These are phyloP conservation scores for Mamestra configurata DNA, from an alignment of 1,140 invertebrate genomes.

Conservation along the genomic window DNA sequence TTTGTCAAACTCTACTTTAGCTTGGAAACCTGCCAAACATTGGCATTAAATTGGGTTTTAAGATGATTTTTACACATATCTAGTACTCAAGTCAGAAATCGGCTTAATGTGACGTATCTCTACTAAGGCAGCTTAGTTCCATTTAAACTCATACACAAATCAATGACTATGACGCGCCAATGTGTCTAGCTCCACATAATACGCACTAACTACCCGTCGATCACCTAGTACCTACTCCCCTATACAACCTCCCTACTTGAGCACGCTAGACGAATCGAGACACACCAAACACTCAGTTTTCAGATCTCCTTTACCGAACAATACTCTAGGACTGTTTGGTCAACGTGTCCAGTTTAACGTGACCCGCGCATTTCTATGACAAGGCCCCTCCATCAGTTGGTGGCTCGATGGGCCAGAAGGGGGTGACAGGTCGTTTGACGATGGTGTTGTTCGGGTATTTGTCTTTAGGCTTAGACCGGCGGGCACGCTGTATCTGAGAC, in stretches of 20 bases:
- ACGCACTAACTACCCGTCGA: neutral
- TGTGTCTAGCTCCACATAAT: neutral
- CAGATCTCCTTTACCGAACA: slow-evolving; percentile 55
- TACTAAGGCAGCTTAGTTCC: too few relatives aligned
- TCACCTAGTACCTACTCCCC: neutral
- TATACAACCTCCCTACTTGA: neutral
- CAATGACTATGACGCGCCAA: too few relatives aligned
- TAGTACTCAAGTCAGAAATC: too few relatives aligned
- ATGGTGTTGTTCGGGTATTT: slow-evolving; percentile 74
- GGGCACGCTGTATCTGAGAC: slow-evolving; percentile 80
- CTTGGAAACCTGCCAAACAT: too few relatives aligned
- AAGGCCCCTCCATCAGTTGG: slow-evolving; percentile 47
- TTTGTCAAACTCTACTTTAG: too few relatives aligned
- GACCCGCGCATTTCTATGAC: slow-evolving; percentile 60
- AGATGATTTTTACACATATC: too few relatives aligned
- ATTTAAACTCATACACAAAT: too few relatives aligned
- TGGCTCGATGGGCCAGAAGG: slow-evolving; percentile 31
- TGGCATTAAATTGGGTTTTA: too few relatives aligned
- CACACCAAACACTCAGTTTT: slow-evolving; percentile 55
- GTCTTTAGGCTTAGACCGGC: slow-evolving; percentile 81
- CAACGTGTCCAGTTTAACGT: slow-evolving; percentile 50
- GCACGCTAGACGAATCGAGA: slow-evolving; percentile 39
- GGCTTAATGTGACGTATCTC: too few relatives aligned
- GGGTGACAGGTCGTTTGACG: slow-evolving; percentile 63
- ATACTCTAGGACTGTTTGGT: slow-evolving; percentile 57